Evolutionary conservation across 1,140 invertebrate genomes (phyloP), one percentile per base, ranked within the genome.

Genomic region (Melipona quadrifasciata): DNA sequence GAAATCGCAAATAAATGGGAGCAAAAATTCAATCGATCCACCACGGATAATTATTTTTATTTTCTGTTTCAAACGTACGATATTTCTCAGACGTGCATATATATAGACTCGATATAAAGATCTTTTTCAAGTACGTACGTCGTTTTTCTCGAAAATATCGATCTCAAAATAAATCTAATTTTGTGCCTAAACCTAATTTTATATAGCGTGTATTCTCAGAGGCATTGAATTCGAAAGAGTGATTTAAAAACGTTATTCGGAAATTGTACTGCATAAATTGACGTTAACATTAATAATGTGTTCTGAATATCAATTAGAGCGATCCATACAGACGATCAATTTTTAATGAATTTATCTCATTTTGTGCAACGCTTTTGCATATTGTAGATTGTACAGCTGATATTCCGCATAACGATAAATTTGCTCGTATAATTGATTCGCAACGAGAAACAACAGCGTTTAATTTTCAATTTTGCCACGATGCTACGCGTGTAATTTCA

Each of bases 401-500:
- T 80, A 80, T 57, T 58, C 1, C 68, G 24, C 17, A 6, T 2
- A 47, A 72, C 68, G 27, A 80, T 80, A 72, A 72, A 80, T 80
- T 80, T 39, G 51, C 34, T 64, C n/a, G 19, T 61, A 53, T 73
- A 81, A 81, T 53, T 73, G 34, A 47, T 58, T 64, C 19, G 68
- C 4, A 73, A 58, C 39, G 57, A 19, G 39, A 19, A 61, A 61
- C n/a, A 11, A 19, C n/a, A 24, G 12, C 67, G 12, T 80, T 80
- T 80, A 80, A 80, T 71, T 72, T 80, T 72, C 68, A 80, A 80
- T 80, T 61, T 58, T 53, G 12, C 8, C 8, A 14, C 16, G 5
- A 39, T 12, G 21, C 1, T 1, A 14, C 6, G 1, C 14, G 1
- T 53, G 39, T 19, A 64, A 21, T 57, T 80, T 70, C 21, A 10